These are phyloP conservation scores for Megaustenia siamemsis DNA, from an alignment of 2,888 invertebrate genomes.

Conservation along the genomic window DNA sequence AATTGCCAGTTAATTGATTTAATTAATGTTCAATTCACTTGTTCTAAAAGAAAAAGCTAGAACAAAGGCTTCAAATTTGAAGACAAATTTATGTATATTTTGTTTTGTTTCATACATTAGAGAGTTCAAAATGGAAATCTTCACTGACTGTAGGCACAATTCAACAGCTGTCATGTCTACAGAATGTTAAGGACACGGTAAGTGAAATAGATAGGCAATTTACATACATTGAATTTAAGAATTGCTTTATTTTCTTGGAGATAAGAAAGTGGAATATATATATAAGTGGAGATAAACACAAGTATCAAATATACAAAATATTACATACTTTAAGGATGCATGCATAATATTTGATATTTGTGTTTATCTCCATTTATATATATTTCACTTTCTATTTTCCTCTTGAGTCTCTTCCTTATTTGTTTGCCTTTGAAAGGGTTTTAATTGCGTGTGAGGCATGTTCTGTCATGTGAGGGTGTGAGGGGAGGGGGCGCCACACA, in stretches of 20 bases:
- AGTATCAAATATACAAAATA: not conserved
- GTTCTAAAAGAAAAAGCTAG: not conserved
- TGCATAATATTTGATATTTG: too few species aligned
- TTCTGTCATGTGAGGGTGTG: too few species aligned
- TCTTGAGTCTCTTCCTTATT: too few species aligned
- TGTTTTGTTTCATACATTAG: slow-evolving; percentile 46
- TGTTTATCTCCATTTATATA: too few species aligned
- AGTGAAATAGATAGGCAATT: not conserved
- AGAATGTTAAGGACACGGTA: slow-evolving; percentile 61
- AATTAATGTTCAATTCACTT: not conserved
- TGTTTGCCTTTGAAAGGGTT: too few species aligned
- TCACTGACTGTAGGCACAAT: slow-evolving; percentile 64
- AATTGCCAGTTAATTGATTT: not conserved
- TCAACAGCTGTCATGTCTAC: slow-evolving; percentile 58
- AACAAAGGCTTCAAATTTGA: not conserved
- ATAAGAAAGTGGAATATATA: too few species aligned
- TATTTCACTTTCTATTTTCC: too few species aligned
- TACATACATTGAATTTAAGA: too few species aligned
- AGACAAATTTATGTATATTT: not conserved
- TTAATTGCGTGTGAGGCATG: too few species aligned
- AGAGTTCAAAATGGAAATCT: slow-evolving; percentile 67
- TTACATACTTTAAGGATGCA: not conserved
- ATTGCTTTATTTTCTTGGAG: too few species aligned
- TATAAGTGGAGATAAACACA: not conserved
- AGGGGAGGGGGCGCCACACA: too few species aligned